Evolutionary conservation across 2,113 vertebrate species (phyloP).

Genomic region (Cromileptes altivelis): DNA sequence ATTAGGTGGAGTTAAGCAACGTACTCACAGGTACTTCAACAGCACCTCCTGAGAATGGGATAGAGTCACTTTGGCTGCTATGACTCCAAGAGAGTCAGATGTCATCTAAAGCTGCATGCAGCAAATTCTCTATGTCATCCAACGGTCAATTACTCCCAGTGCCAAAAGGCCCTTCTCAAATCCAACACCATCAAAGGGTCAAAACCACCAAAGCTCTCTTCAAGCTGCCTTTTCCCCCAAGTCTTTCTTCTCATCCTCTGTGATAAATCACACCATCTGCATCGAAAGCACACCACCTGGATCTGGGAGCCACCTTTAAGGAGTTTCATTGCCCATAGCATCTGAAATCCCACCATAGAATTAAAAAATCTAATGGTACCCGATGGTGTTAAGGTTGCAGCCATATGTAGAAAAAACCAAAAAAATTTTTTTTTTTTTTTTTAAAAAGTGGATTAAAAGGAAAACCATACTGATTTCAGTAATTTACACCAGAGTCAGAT

Average conservation of each 20-base stretch:
- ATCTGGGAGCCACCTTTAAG: conserved; percentile 2
- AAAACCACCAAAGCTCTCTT: conserved; percentile 18
- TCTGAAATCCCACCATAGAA: neutral
- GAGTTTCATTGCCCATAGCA: neutral
- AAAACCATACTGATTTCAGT: conserved; percentile 3
- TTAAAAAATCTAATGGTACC: neutral
- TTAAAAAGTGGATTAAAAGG: neutral
- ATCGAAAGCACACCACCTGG: conserved; percentile 4
- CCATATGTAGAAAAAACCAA: neutral
- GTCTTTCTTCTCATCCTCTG: conserved; percentile 16
- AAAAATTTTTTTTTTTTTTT: no score
- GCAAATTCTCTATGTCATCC: neutral
- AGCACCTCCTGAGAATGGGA: neutral
- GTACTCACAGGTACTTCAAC: neutral
- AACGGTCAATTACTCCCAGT: neutral
- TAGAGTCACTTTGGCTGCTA: neutral
- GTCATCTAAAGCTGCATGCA: neutral
- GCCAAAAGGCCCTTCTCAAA: conserved; percentile 11
- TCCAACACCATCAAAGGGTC: conserved; percentile 1
- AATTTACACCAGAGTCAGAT: conserved; percentile 25
- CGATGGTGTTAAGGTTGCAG: neutral
- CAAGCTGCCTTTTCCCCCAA: neutral
- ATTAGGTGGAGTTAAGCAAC: neutral
- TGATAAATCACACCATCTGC: conserved; percentile 27
- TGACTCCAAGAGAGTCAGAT: neutral